Base-by-base conservation (phyloP, 2,888 invertebrate genomes). In the Anthrax anthrax region DNA sequence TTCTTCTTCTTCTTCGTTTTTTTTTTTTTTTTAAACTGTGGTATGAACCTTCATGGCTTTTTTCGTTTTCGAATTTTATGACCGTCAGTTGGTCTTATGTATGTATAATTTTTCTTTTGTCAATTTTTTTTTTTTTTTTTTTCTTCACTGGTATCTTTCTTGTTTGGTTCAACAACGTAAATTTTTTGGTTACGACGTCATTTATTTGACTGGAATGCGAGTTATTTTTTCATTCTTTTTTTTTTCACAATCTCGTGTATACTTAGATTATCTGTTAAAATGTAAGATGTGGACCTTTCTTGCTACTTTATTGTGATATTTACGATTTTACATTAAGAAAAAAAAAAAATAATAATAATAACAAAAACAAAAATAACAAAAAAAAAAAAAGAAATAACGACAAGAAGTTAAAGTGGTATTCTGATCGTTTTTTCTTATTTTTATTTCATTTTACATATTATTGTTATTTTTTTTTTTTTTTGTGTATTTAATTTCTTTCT, bases 161-260 rank as follows among this genome's bases (percentile, higher is more conserved):
- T 41, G 42, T 46, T 18, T 23, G 40, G 37, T 40, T 42, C 12
- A 32, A n/a, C n/a, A n/a, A 32, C 29, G 29, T 32, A 32, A 32
- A 43, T 47, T 47, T 43, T 47, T 47, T 47, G 29, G 47, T 43
- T 47, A 43, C 47, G 47, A 47, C 47, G 47, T 47, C 47, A 47
- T 47, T 43, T 43, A 40, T 43, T 43, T 43, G 43, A 47, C 37
- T 46, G 43, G 47, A 47, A 47, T 46, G 46, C 41, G 46, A 39
- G 43, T 43, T 40, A 39, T 19, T 47, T 43, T 42, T 39, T 40
- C 39, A 10, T 32, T 32, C 12, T 32, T 32, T 2, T 32, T 12
- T 32, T 5, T 32, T 29, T 32, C 4, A 32, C 29, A 32, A 32
- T 1, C 29, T 32, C 29, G 9, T 12, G 3, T 32, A 29, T 12